Conservation (phyloP, 2,888 invertebrate species). For the Hecatera dysodea region DNA sequence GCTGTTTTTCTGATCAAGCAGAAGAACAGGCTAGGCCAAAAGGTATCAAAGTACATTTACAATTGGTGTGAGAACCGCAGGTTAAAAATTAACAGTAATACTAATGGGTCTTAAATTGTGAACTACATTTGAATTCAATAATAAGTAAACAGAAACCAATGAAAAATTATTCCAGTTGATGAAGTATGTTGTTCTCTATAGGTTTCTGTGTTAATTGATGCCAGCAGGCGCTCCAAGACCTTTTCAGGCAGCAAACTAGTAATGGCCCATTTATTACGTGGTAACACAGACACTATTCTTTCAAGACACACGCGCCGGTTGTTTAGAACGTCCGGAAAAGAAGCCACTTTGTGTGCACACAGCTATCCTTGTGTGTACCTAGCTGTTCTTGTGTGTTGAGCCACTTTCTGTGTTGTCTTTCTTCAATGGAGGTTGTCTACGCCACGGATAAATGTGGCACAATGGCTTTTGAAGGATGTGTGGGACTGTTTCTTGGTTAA, state of each 20-base stretch:
- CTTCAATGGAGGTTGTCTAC: constrained; percentile 30
- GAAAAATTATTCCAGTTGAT: too few relatives aligned
- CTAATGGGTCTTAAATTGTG: too few relatives aligned
- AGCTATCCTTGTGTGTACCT: constrained; percentile 22
- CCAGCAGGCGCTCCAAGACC: neutral
- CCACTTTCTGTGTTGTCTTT: constrained; percentile 18
- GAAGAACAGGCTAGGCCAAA: neutral
- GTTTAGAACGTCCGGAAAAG: constrained; percentile 36
- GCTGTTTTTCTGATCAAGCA: neutral
- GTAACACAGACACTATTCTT: constrained; percentile 32
- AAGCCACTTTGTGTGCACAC: constrained; percentile 39
- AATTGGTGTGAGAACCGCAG: neutral
- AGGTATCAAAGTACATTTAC: neutral
- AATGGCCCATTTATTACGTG: constrained; percentile 29
- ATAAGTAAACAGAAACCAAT: too few relatives aligned
- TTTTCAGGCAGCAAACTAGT: neutral
- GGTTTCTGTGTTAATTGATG: too few relatives aligned
- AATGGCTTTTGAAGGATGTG: neutral
- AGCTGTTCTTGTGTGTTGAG: constrained; percentile 28
- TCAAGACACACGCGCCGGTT: constrained; percentile 25
- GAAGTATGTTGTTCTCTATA: too few relatives aligned
- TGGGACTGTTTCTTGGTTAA: neutral
- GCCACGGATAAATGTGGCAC: constrained; percentile 4
- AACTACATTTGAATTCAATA: too few relatives aligned
- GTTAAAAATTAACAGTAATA: neutral